phyloP scores from a whole-genome alignment of 1,140 invertebrate species.

The Drosophila oshimai region DNA sequence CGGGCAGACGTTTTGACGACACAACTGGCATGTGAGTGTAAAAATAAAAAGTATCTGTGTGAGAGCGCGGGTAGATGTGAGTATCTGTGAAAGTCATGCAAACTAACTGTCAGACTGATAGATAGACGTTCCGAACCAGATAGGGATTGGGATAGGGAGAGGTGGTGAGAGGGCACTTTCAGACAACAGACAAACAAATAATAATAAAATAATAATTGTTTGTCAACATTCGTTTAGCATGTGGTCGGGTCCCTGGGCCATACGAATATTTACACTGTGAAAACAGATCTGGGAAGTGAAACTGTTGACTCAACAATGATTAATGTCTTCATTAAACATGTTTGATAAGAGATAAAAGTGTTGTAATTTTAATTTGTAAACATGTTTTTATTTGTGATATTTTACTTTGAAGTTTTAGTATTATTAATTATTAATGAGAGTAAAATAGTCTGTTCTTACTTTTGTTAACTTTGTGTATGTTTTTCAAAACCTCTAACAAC shows the following conservation, averaged over 20 bases:
- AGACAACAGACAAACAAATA: constrained; percentile 73
- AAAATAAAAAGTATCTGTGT: constrained; percentile 17
- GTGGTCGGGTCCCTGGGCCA: constrained; percentile 41
- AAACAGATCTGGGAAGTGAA: background rate
- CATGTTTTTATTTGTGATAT: no score
- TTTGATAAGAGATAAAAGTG: background rate
- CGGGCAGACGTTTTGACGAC: constrained; percentile 70
- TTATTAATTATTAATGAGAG: no score
- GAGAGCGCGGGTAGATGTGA: constrained; percentile 10
- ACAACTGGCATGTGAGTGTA: constrained; percentile 53
- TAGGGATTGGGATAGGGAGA: constrained; percentile 8
- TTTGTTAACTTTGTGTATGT: no score
- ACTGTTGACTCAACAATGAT: background rate
- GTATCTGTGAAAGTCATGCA: constrained; percentile 38
- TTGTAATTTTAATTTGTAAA: background rate
- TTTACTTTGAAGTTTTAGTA: no score
- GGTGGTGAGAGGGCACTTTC: constrained; percentile 24
- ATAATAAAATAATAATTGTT: constrained; percentile 82
- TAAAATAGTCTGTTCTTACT: no score
- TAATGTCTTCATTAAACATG: background rate
- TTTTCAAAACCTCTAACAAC: no score
- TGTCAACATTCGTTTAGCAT: constrained; percentile 81
- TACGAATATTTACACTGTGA: constrained; percentile 15
- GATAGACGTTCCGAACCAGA: constrained; percentile 38
- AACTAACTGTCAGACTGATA: constrained; percentile 37